Conservation (phyloP, 2,113 vertebrate genomes). For the Collichthys lucidus region DNA sequence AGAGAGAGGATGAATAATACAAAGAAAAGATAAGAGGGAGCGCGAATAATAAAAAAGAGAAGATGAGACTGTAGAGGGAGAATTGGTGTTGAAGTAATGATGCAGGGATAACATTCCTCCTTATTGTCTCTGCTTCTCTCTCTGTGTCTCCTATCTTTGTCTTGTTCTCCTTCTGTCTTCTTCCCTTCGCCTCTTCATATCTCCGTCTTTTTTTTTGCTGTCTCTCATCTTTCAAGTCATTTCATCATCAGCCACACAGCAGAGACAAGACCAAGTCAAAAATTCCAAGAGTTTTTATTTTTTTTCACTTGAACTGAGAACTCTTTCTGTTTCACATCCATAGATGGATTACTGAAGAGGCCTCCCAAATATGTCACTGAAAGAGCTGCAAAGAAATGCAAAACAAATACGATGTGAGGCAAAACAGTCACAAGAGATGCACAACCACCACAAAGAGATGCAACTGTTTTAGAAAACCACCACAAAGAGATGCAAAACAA, state of each 20-base stretch:
- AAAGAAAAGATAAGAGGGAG: slow-evolving; percentile 70
- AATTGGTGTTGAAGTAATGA: slow-evolving; percentile 72
- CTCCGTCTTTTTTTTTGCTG: slow-evolving; percentile 51
- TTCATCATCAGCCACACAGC: slow-evolving; percentile 69
- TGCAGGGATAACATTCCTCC: slow-evolving; percentile 69
- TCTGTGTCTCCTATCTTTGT: slow-evolving; percentile 46
- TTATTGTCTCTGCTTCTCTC: slow-evolving; percentile 50
- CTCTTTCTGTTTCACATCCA: slow-evolving; percentile 39
- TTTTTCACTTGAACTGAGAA: slow-evolving; percentile 37
- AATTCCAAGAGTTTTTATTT: slow-evolving; percentile 28
- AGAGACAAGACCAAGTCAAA: slow-evolving; percentile 55
- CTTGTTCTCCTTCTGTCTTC: slow-evolving; percentile 46
- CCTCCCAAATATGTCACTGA: slow-evolving; percentile 6
- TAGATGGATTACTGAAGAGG: slow-evolving; percentile 10
- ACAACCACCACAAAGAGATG: neutral
- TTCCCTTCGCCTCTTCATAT: slow-evolving; percentile 27
- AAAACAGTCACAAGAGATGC: neutral
- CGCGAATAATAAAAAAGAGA: slow-evolving; percentile 59
- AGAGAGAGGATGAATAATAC: slow-evolving; percentile 71
- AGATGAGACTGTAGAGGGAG: slow-evolving; percentile 55
- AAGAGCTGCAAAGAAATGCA: neutral
- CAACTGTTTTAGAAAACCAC: neutral
- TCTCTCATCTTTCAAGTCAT: slow-evolving; percentile 73
- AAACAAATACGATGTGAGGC: too few species aligned
- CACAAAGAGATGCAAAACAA: neutral